Percentiles rank a stretch among this genome's conserved stretches.
Conservation (phyloP, 1,140 invertebrate species). For the Bombyx mori region ASM3026992v2 NC_085132.1:1687001-1687500, state of each 20-base stretch:
- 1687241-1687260: background rate
- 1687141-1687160: too few relatives aligned
- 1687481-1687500: too few relatives aligned
- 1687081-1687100: too few relatives aligned
- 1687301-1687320: slow-evolving; percentile 70
- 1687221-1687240: slow-evolving; percentile 14
- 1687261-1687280: slow-evolving; percentile 68
- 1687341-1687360: slow-evolving; percentile 37
- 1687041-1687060: too few relatives aligned
- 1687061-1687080: too few relatives aligned
- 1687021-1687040: too few relatives aligned
- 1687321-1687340: slow-evolving; percentile 69
- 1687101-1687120: too few relatives aligned
- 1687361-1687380: slow-evolving; percentile 21
- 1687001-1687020: too few relatives aligned
- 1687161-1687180: background rate
- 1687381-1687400: slow-evolving; percentile 16
- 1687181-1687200: slow-evolving; percentile 2
- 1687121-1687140: too few relatives aligned
- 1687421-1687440: background rate
- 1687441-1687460: background rate
- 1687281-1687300: slow-evolving; percentile 68
- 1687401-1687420: slow-evolving; percentile 3
- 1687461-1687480: too few relatives aligned
- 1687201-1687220: slow-evolving; percentile 34